phyloP scores from a whole-genome alignment of 2,888 invertebrate genomes.

The Eulithis prunata region DNA sequence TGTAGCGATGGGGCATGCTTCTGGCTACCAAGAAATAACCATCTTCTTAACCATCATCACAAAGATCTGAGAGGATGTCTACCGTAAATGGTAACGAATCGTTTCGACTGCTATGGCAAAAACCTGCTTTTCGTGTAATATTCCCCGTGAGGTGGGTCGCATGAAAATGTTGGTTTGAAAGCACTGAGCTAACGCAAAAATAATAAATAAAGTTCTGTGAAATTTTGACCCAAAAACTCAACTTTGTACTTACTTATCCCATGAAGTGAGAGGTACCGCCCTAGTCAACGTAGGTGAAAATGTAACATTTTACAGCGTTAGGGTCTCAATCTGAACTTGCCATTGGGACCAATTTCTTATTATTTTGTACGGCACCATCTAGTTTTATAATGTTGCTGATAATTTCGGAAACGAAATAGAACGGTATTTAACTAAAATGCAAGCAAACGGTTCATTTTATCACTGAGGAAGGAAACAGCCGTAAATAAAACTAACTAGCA shows the following conservation, averaged over 20 bases:
- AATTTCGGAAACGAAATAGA: neutral
- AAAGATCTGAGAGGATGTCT: neutral
- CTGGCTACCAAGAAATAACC: neutral
- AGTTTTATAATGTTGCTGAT: neutral
- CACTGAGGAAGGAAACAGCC: constrained; percentile 12
- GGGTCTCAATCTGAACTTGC: no score
- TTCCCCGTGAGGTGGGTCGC: neutral
- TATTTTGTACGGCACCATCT: no score
- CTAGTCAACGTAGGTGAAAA: no score
- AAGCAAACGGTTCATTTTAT: constrained; percentile 5
- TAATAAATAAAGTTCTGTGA: neutral
- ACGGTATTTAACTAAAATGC: constrained; percentile 3
- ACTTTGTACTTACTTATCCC: no score
- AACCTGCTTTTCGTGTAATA: neutral
- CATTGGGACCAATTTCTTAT: no score
- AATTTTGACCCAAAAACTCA: neutral
- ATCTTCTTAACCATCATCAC: neutral
- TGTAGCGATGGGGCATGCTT: no score
- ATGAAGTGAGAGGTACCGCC: no score
- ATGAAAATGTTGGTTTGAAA: constrained; percentile 1
- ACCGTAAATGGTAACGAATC: no score
- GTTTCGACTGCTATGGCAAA: neutral
- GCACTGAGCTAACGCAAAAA: neutral
- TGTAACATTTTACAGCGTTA: no score
- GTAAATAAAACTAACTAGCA: constrained; percentile 15